Conservation (phyloP, 2,113 vertebrate species). For the Boulengeromyrus knoepffleri region DNA sequence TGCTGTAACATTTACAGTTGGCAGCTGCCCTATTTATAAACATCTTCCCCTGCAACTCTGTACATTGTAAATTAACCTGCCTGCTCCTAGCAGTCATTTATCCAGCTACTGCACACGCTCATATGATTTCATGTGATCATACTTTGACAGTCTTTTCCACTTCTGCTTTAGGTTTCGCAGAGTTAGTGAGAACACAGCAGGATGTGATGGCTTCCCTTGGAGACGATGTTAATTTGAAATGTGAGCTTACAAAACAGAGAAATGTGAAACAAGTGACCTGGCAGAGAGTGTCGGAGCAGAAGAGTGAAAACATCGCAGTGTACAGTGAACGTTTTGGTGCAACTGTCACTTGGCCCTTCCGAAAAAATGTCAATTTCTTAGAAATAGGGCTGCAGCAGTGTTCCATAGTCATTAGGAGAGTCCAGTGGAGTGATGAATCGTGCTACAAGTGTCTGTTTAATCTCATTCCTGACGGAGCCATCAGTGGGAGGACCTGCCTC, state of each 20-base stretch:
- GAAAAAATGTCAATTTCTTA: conserved; percentile 9
- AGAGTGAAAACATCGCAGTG: not conserved
- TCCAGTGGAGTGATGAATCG: conserved; percentile 27
- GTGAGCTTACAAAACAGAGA: conserved; percentile 12
- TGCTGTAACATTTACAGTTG: no score
- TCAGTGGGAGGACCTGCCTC: conserved; percentile 16
- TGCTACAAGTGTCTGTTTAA: conserved; percentile 40
- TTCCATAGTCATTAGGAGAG: conserved; percentile 31
- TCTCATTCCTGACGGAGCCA: conserved; percentile 13
- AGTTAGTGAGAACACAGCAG: not conserved
- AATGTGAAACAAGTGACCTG: conserved; percentile 35
- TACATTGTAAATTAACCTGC: no score
- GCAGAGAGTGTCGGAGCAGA: conserved; percentile 14
- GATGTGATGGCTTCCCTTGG: conserved; percentile 9
- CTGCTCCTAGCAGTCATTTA: no score
- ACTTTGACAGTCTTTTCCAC: not conserved
- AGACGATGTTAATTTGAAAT: conserved; percentile 18
- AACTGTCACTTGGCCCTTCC: not conserved
- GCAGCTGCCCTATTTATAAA: no score
- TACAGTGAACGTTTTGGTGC: not conserved
- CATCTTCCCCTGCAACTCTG: no score
- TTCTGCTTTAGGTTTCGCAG: not conserved
- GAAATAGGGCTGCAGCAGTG: not conserved
- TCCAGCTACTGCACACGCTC: no score
- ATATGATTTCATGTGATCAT: not conserved